Evolutionary conservation across 1,140 invertebrate genomes (phyloP), one percentile per base, ranked within the genome.

Genomic region (Wasmannia auropunctata): DNA sequence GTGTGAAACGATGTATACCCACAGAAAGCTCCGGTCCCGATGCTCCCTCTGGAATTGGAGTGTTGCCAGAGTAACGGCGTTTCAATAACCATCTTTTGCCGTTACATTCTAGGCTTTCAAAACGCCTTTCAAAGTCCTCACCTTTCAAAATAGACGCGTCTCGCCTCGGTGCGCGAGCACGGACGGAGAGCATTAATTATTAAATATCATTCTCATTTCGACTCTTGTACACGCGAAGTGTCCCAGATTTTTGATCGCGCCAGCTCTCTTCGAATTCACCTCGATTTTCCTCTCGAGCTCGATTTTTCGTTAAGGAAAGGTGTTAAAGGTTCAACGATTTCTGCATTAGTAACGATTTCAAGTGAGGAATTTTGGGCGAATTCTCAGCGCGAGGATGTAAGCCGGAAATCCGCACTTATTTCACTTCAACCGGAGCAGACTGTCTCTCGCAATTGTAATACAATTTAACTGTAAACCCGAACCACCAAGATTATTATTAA

Each of bases 11-110:
- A 74, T 72, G 67, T 83, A 58, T 81, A 70, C 25, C 28, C 56
- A 62, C 72, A 70, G 86, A 84, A 87, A 87, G 63, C 75, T 63
- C 40, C 62, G 34, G 43, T 54, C 16, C 62, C 76, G 22, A 67
- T 49, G 49, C 75, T 86, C 80, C 62, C 75, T 80, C 46, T 80
- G 37, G 51, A 86, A 86, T 86, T 86, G 84, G 84, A 86, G 34
- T 67, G 49, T 8, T 58, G 84, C 84, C 75, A 86, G 84, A 58
- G 43, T 14, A 63, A n/a, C 84, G 84, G 49, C 34, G 49, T 80
- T 86, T 80, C 75, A 80, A 86, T 80, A 77, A 37, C 34, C 43
- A 85, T 76, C 81, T 85, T 85, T 83, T 63, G 81, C 43, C n/a
- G 74, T 85, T 63, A 77, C 72, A 28, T 72, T 58, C 54, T 31